phyloP scores from a whole-genome alignment of 2,888 invertebrate species.

The Sinodicranocentrus sp. region DNA sequence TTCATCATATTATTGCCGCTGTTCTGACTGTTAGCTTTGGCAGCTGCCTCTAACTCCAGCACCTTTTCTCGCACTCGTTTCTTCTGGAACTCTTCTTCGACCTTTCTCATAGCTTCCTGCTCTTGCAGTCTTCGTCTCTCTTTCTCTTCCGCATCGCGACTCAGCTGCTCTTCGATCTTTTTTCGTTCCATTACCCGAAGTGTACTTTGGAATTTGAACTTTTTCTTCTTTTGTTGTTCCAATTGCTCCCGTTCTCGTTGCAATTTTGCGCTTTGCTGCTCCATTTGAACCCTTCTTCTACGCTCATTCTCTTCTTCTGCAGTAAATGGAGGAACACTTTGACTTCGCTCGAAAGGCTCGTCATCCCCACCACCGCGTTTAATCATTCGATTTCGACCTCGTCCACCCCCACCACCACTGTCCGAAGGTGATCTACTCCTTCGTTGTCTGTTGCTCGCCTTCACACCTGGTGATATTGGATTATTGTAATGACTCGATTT shows the following conservation, averaged over 20 bases:
- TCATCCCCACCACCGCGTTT: conserved; percentile 36
- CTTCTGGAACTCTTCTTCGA: conserved; percentile 92
- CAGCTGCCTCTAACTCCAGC: conserved; percentile 64
- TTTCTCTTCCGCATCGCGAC: conserved; percentile 84
- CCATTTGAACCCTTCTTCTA: conserved; percentile 53
- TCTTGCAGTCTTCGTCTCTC: conserved; percentile 79
- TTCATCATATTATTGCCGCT: conserved; percentile 14
- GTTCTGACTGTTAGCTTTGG: conserved; percentile 17
- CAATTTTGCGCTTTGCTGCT: conserved; percentile 48
- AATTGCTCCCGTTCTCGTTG: conserved; percentile 29
- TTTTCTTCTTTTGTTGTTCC: conserved; percentile 79
- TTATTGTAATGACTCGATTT: conserved; percentile 60
- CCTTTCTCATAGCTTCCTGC: conserved; percentile 91
- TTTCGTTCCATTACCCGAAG: conserved; percentile 89
- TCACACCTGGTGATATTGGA: conserved; percentile 36
- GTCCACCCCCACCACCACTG: conserved; percentile 17
- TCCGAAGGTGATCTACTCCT: conserved; percentile 57
- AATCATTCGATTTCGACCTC: conserved; percentile 38
- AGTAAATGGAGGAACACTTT: conserved; percentile 71
- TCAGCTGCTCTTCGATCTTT: conserved; percentile 86
- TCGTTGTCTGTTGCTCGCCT: neutral
- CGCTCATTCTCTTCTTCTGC: conserved; percentile 69
- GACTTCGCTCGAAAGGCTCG: conserved; percentile 69
- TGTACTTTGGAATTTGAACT: conserved; percentile 91
- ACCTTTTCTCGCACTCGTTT: conserved; percentile 84